Evolutionary conservation across 2,888 invertebrate species (phyloP), one percentile per base, ranked within the genome.

Genomic region (Drosophila nr. perissopoda): DNA sequence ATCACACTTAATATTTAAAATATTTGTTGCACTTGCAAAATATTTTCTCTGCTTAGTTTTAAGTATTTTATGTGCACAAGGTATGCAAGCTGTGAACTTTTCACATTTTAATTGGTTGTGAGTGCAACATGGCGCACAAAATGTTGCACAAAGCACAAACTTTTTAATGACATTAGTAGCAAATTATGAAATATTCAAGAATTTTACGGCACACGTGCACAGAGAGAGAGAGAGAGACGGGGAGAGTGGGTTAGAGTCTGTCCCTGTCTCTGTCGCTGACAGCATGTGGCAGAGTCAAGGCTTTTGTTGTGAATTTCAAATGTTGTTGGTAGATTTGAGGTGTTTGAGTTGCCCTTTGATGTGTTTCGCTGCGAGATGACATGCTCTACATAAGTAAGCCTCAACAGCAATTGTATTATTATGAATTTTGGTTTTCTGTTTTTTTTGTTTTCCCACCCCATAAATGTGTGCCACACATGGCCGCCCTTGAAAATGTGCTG

Each of bases 391-490:
- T 70, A 69, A 52, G 59, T 72, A 73, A 52, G 61, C 71, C 67
- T 42, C 61, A 57, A 42, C 27, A 16, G 61, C 58, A 48, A 38
- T 64, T 42, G 59, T 48, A 59, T 18, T 57, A 31, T 59, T 46
- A 29, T 18, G 51, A 31, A 49, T 10, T 61, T 40, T 59, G 59
- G 29, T 36, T 64, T 52, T 72, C 60, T 27, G 52, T 68, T 64
- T 53, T 52, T 42, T 16, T 49, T 59, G 53, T 25, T 11, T 72
- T 86, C 76, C 86, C 82, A 85, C 82, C 88, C 87, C 70, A 8
- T 51, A 34, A 82, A 82, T 75, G 79, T 88, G 89, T 84, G 83
- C 70, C 83, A 86, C 85, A 88, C 88, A 86, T 88, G 86, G 80
- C 63, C 70, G 88, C 75, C 88, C 85, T 86, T 88, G 88, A 78